Evolutionary conservation across 2,113 vertebrate species (phyloP), one percentile per base, ranked within the genome.

Genomic region (Alligator mississippiensis): DNA sequence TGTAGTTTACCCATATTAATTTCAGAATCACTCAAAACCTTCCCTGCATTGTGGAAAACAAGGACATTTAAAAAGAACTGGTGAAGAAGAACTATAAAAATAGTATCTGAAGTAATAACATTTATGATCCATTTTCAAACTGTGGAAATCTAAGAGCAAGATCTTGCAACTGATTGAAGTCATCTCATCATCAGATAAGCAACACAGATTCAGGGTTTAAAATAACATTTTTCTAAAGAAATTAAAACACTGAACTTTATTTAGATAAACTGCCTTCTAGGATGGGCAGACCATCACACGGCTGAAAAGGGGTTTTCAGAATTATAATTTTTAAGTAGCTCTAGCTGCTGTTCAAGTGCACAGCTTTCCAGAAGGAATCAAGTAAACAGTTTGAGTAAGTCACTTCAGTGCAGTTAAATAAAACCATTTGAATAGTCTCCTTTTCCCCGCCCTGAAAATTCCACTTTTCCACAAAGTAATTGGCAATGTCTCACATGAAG

Each of bases 1-100:
- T 90, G 78, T 80, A 92, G 66, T 93, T 93, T n/a, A 88, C 75
- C 14, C 19, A 85, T 88, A 28, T 88, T 92, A 76, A 72, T 93
- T 80, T 76, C 82, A 88, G 34, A 62, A 5, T 87, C 21, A 72
- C 54, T 28, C 63, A 81, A 63, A 24, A 91, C 18, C 68, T 72
- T 72, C 68, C 66, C 30, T 24, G 11, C 68, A 38, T 38, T 72
- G 21, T 72, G 11, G 47, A 47, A 47, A 47, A 47, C 47, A 47
- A 9, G 47, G 47, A 47, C 47, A 47, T 47, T 47, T 47, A 47
- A 47, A 47, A 47, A 47, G 6, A 47, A 47, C 7, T 47, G 47
- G 47, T 47, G 47, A 34, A 34, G 38, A 72, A 72, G 18, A 34
- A 72, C 55, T 85, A 38, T 22, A 38, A 90, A 92, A 87, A 81